Evolutionary conservation across 2,888 invertebrate species (phyloP).

Genomic region (Chaitophorus viminalis): DNA sequence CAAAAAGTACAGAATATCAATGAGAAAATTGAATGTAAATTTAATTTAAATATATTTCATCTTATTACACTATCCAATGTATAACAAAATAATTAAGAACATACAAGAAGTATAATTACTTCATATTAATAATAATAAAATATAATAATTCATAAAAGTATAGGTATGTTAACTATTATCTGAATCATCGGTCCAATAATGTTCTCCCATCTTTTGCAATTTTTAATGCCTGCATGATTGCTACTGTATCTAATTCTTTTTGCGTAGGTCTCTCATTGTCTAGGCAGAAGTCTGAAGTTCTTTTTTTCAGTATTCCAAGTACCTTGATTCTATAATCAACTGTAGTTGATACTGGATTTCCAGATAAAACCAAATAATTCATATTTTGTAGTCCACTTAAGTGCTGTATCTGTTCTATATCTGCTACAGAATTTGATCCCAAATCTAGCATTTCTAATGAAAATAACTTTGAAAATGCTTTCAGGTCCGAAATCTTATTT

Average conservation of each 20-base stretch:
- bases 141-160: neutral
- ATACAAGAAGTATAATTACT: neutral
- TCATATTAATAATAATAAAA: constrained; percentile 23
- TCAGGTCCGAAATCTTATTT: constrained; percentile 79
- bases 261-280: constrained; percentile 89
- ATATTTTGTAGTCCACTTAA: constrained; percentile 86
- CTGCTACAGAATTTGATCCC: constrained; percentile 83
- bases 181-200: constrained; percentile 41
- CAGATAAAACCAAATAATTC: constrained; percentile 85
- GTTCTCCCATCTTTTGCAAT: constrained; percentile 79
- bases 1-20: neutral
- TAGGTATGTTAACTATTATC: neutral
- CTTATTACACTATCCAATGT: neutral
- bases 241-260: constrained; percentile 90
- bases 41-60: neutral
- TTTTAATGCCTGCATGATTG: constrained; percentile 87
- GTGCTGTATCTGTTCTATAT: constrained; percentile 83
- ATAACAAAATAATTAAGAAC: constrained; percentile 14
- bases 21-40: neutral
- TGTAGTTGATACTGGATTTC: constrained; percentile 87
- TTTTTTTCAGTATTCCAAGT: constrained; percentile 84
- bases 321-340: constrained; percentile 92
- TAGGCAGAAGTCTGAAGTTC: constrained; percentile 84
- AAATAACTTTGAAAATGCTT: constrained; percentile 83
- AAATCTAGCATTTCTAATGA: constrained; percentile 87